Base-by-base conservation (phyloP, 2,888 invertebrate species). In the Limulus polyphemus region DNA sequence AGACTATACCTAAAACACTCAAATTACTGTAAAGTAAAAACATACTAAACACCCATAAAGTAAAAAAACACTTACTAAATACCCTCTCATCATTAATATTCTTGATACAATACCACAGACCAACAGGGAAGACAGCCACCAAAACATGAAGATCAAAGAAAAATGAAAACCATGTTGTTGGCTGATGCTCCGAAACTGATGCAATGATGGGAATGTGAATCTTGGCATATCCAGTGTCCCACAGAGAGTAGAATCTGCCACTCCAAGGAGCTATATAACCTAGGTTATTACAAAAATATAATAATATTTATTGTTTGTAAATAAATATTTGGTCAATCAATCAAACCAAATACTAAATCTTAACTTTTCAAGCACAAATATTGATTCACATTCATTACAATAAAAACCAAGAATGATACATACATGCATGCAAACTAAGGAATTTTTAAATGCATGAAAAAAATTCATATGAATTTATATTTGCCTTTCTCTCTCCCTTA, bases 181-280 rank as follows among this genome's bases (percentile, higher is more conserved):
- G 99, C 79, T 99, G 99, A 83, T 99, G 98, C 76, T 99, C 98
- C 0, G 97, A 97, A 32, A 99, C 98, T 0, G 95, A 95, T 0
- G 98, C 98, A 70, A 99, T 99, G 74, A 99, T 99, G 2, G 98
- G 98, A 73, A 98, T 98, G 79, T 99, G 98, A 72, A 98, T 94
- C 79, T 98, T 99, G 10, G 99, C 99, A 77, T 99, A 99, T 16
- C 94, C 95, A 0, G 98, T 99, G 77, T 99, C 99, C 98, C 98
- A 98, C 7, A 99, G 81, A 0, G 98, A 97, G 77, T 99, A 99
- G 79, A 99, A 99, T 70, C 98, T 84, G 72, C 91, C 92, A 77
- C 90, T 90, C 90, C 91, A 91, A 2, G 99, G 99, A 3, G 99
- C 98, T 69, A 99, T 88, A 70, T 94, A 84, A 62, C 98, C 80